Base-by-base conservation (phyloP, 2,113 vertebrate genomes). In the Rhadina sibilatrix region DNA sequence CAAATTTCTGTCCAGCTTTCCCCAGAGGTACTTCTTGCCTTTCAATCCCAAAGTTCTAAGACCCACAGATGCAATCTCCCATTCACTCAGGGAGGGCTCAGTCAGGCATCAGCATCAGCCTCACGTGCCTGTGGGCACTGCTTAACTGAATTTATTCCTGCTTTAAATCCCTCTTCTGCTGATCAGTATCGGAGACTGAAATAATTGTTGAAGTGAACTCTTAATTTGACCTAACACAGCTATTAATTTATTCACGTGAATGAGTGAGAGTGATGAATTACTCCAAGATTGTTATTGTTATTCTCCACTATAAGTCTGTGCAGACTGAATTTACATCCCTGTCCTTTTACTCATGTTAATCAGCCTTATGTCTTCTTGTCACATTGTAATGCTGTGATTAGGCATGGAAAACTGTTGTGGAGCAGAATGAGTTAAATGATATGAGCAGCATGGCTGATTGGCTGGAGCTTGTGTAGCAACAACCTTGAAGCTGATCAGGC, bases 91-190 rank as follows among this genome's bases (percentile, higher is more conserved):
- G 8, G n/a, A 64, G 89, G 16, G 18, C 12, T 52, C 33, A 38
- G 25, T 64, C 38, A 64, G 33, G 18, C 6, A 82, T 38, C 16
- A 28, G 3, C 12, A 46, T 28, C 40, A 79, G 33, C 14, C 16
- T 68, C 49, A 27, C 0, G 2, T 37, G 16, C 49, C 53, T 1
- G 0, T 33, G 27, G 28, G 14, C 12, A 64, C 9, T 7, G 64
- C 21, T 75, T 59, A 68, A 53, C 10, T 17, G n/a, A 59, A 64
- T 72, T 46, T 60, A 60, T 64, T 83, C 49, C 70, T 79, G 7
- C 52, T 88, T 76, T 64, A 76, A 63, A 33, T 80, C 7, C 8
- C 7, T 6, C 33, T 93, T 64, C 35, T 86, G 19, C 49, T 60
- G 14, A 68, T 23, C 35, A 18, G 18, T 56, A 16, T 50, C 0